Percentiles rank a stretch among this genome's conserved stretches.
Conservation (phyloP, 2,888 invertebrate species). For the Alviniconcha strummeri region DNA sequence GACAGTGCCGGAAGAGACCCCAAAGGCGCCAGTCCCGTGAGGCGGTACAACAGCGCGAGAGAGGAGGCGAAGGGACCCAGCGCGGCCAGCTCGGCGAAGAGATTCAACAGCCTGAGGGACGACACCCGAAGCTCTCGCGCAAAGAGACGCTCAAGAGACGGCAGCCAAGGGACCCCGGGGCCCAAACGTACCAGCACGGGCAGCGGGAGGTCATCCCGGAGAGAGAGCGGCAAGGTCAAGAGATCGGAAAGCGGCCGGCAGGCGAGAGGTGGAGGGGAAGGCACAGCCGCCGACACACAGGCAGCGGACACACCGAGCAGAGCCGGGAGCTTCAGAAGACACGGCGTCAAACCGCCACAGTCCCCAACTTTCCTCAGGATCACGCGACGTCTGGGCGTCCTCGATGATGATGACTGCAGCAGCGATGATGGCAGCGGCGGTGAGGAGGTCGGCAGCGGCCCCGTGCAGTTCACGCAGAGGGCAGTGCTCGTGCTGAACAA, state of each 20-base stretch:
- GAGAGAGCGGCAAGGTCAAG: constrained; percentile 17
- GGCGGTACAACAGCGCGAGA: not conserved
- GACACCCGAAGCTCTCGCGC: not conserved
- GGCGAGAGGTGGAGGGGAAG: not conserved
- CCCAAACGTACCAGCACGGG: constrained; percentile 1
- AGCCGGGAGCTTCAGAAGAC: constrained; percentile 3
- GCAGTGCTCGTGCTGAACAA: not conserved
- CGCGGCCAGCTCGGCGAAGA: not conserved
- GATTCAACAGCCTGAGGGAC: constrained; percentile 2
- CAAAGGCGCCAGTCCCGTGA: not conserved
- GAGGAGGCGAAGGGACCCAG: not conserved
- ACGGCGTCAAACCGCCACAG: constrained; percentile 10
- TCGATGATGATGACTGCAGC: not conserved
- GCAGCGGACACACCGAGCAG: not conserved
- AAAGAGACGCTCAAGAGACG: not conserved
- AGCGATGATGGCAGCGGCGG: not conserved
- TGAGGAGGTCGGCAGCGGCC: not conserved
- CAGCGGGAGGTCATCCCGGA: not conserved
- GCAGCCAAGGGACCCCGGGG: not conserved
- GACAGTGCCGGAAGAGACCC: not conserved
- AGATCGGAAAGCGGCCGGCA: not conserved
- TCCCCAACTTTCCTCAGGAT: constrained; percentile 28
- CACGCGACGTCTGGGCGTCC: constrained; percentile 1
- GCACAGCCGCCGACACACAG: not conserved
- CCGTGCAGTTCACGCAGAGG: not conserved